Evolutionary conservation across 2,797 vertebrate genomes (phyloP).

Genomic region (Bradypus variegatus): DNA sequence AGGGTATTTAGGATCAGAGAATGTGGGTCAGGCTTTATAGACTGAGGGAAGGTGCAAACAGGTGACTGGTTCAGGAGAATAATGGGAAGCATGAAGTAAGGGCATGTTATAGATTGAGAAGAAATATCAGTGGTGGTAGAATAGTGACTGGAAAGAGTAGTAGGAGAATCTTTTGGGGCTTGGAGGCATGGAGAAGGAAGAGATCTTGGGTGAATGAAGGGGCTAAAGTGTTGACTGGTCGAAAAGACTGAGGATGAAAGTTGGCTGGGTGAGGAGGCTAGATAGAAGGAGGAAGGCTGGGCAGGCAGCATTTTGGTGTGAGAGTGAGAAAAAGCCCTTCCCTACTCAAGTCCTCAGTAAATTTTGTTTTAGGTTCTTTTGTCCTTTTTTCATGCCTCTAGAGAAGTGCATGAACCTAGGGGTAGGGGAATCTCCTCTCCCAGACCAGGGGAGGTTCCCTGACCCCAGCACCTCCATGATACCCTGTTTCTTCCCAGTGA

Average conservation of each 20-base stretch:
- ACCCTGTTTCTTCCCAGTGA: conserved; percentile 76
- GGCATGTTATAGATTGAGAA: not conserved
- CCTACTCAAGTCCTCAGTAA: not conserved
- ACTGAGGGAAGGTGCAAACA: not conserved
- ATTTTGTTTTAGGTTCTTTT: not conserved
- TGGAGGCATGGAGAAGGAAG: not conserved
- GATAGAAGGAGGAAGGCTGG: not conserved
- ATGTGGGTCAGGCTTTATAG: not conserved
- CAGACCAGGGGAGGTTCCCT: conserved; percentile 10
- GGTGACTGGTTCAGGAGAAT: not conserved
- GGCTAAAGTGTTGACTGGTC: not conserved
- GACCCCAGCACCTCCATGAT: conserved; percentile 33
- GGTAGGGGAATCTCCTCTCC: not conserved
- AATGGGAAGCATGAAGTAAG: conserved; percentile 4
- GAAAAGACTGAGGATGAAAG: not conserved
- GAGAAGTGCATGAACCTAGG: conserved; percentile 12
- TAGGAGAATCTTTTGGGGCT: not conserved
- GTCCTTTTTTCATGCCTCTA: not conserved
- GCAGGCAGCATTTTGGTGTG: not conserved
- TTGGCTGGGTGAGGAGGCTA: not conserved
- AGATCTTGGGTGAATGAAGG: not conserved
- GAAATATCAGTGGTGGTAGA: not conserved
- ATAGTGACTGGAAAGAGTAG: not conserved
- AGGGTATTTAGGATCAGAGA: not conserved
- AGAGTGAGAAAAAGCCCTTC: not conserved